Conservation (phyloP, 2,888 invertebrate species). For the Lasioglossum villosulum region DNA sequence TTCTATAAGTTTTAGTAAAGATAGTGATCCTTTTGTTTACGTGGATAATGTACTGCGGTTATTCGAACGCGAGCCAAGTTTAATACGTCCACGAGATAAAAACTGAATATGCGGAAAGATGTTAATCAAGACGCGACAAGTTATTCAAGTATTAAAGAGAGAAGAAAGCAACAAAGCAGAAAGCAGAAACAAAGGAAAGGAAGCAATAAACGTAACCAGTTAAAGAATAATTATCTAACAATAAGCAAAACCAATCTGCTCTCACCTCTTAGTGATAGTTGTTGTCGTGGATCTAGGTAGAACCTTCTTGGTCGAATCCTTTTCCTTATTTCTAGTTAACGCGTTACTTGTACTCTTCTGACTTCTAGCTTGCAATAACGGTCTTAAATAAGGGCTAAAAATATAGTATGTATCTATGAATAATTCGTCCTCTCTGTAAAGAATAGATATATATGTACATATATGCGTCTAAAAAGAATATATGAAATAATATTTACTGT, state of each 20-base stretch:
- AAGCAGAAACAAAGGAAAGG: slow-evolving; percentile 3
- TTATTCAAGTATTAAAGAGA: neutral
- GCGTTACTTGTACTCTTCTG: slow-evolving; percentile 76
- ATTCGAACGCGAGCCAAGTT: slow-evolving; percentile 12
- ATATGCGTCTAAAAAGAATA: neutral
- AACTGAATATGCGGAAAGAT: neutral
- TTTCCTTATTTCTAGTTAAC: slow-evolving; percentile 77
- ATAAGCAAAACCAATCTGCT: slow-evolving; percentile 16
- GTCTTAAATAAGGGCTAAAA: slow-evolving; percentile 81
- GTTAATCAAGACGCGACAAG: neutral
- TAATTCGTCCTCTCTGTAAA: neutral
- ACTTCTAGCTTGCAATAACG: slow-evolving; percentile 79
- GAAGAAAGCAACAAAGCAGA: neutral
- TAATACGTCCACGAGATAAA: slow-evolving; percentile 3
- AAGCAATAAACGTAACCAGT: slow-evolving; percentile 17
- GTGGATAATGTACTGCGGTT: slow-evolving; percentile 38
- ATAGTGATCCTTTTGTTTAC: slow-evolving; percentile 40
- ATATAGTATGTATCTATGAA: slow-evolving; percentile 25
- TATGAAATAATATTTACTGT: slow-evolving; percentile 76
- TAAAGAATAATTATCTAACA: neutral
- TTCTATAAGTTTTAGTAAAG: slow-evolving; percentile 75
- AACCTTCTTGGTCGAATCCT: slow-evolving; percentile 79
- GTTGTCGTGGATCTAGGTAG: slow-evolving; percentile 78
- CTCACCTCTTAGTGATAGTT: slow-evolving; percentile 80
- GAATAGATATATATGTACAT: neutral